phyloP scores from a whole-genome alignment of 2,113 vertebrate species.

The Aramus guarauna region DNA sequence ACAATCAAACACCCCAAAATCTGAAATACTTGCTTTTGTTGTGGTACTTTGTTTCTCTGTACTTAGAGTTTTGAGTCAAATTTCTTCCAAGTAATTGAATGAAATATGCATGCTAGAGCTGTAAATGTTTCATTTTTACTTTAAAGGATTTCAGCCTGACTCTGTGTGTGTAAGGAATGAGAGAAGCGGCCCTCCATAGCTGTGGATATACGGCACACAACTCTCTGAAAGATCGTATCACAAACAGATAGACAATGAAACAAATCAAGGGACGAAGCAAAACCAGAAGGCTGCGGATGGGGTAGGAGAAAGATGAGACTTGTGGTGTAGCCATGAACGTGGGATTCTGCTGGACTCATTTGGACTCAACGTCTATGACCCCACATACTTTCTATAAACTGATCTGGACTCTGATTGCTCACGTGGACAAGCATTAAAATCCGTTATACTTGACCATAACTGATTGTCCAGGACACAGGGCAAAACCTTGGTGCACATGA shows the following conservation, averaged over 20 bases:
- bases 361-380: not conserved
- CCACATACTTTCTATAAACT: not conserved
- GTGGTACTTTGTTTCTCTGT: not conserved
- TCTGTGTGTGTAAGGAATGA: not conserved
- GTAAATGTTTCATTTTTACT: not conserved
- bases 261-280: not conserved
- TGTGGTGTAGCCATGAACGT: not conserved
- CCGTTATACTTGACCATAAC: not conserved
- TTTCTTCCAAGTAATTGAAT: not conserved
- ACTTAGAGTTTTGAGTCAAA: not conserved
- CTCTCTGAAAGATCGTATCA: not conserved
- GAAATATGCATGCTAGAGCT: not conserved
- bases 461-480: not conserved
- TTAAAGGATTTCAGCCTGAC: not conserved
- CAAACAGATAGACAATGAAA: not conserved
- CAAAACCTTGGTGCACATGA: not conserved
- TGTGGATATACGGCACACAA: not conserved
- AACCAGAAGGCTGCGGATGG: not conserved
- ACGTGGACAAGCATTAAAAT: not conserved
- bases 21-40: not conserved
- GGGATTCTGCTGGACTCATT: not conserved
- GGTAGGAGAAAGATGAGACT: not conserved
- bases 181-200: not conserved
- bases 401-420: not conserved
- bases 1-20: not conserved